Evolutionary conservation across 2,888 invertebrate genomes (phyloP), one percentile per base, ranked within the genome.

Genomic region (Drosophila ustulata): DNA sequence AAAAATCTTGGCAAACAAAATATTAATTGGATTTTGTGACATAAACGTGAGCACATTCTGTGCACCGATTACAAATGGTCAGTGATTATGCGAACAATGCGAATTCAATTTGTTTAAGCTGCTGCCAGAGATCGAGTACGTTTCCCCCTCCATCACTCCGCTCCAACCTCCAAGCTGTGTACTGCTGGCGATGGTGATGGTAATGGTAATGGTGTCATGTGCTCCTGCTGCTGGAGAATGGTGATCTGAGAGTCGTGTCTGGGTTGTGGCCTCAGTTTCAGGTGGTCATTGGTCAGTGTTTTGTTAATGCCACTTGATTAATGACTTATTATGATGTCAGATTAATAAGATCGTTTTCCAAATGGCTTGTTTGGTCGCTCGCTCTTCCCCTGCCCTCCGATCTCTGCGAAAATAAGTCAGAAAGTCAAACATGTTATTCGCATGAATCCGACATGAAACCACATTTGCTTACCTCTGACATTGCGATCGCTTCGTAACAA

Each of bases 321-420:
- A 91, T 91, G 83, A 73, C 88, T 89, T 91, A 91, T 91, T 91
- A 91, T 91, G 91, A 91, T 91, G 91, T 91, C 91, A 91, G 91
- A 91, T 91, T 91, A 91, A 88, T 91, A 88, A 90, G 91, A 91
- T 89, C 89, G 89, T 90, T 90, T 89, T 90, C 83, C 74, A 74
- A 87, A 81, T 81, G 79, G 72, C 66, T 65, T 67, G 45, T 77
- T 69, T 72, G 25, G 18, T 49, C 32, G 6, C 59, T 43, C 59
- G 6, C 59, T 43, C 59, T 34, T 32, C 6, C 34, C 5, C 50
- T 18, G 25, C 8, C 43, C 45, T 32, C 71, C 47, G 50, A 30
- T 65, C 47, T 58, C 72, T 69, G 73, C 64, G 63, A 79, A 72
- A 72, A 81, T 49, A 53, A 58, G 49, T 51, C 61, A 43, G 52